A percentile compares a stretch with the other conserved stretches of the same genome.
phyloP scores from a whole-genome alignment of 2,888 invertebrate genomes.

The Hydriomena furcata region DNA sequence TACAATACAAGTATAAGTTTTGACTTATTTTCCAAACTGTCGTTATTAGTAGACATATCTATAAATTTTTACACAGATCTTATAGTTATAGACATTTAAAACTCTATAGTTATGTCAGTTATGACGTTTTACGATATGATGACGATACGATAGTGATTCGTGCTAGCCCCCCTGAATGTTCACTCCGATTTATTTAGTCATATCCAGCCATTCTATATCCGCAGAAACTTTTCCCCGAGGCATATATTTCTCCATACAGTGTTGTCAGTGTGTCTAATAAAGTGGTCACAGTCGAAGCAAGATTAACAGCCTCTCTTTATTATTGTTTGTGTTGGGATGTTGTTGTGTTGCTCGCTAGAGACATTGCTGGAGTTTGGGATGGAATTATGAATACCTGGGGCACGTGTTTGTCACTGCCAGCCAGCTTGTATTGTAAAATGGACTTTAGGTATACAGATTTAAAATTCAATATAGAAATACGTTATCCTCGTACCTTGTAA shows the following conservation, averaged over 20 bases:
- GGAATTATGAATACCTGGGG: constrained; percentile 34
- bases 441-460: not conserved
- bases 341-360: constrained; percentile 10
- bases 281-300: constrained; percentile 81
- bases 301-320: constrained; percentile 78
- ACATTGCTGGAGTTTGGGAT: constrained; percentile 4
- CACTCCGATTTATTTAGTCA: no score
- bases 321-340: constrained; percentile 64
- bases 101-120: no score
- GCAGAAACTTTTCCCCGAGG: constrained; percentile 67
- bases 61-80: no score
- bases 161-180: no score
- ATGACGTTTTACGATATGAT: no score
- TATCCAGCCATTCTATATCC: constrained; percentile 44
- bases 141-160: no score
- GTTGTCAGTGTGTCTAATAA: constrained; percentile 75
- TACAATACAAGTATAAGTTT: no score
- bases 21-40: no score
- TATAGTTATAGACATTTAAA: no score
- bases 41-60: no score
- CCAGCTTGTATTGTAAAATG: not conserved
- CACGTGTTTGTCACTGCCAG: not conserved
- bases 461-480: not conserved
- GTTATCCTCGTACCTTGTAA: no score
- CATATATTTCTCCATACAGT: constrained; percentile 77